Conservation (phyloP, 2,797 vertebrate species). For the Gymnothorax javanicus region DNA sequence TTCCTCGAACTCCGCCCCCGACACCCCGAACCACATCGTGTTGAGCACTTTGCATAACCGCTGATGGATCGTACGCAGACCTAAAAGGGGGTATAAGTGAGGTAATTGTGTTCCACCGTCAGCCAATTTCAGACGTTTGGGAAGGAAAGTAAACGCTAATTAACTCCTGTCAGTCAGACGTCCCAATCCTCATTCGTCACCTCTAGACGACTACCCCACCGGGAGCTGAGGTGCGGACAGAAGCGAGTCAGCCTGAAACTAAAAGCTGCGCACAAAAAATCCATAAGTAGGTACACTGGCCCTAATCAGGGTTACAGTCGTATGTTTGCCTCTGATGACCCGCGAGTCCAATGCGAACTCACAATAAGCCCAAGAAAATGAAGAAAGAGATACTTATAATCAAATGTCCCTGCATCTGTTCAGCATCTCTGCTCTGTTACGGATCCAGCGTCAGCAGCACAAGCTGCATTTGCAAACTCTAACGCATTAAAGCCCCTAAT, state of each 20-base stretch:
- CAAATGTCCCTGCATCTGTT: constrained; percentile 2
- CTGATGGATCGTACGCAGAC: neutral
- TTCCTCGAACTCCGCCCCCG: neutral
- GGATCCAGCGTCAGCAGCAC: neutral
- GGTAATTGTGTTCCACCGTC: neutral
- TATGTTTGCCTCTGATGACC: neutral
- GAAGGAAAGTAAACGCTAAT: neutral
- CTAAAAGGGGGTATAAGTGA: neutral
- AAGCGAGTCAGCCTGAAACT: neutral
- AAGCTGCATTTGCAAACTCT: neutral
- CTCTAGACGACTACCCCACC: neutral
- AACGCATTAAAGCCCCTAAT: neutral
- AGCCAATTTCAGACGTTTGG: constrained; percentile 14
- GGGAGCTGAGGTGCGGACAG: neutral
- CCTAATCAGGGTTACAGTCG: constrained; percentile 9
- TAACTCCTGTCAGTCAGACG: neutral
- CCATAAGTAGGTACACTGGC: neutral
- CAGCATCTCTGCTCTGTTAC: neutral
- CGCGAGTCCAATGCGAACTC: constrained; percentile 9
- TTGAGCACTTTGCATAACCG: neutral
- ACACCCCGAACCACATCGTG: neutral
- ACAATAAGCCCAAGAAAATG: neutral
- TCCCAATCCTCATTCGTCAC: neutral
- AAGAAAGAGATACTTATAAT: constrained; percentile 27
- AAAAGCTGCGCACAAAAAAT: neutral